phyloP scores from a whole-genome alignment of 2,113 vertebrate genomes.

The Neomonachus schauinslandi region DNA sequence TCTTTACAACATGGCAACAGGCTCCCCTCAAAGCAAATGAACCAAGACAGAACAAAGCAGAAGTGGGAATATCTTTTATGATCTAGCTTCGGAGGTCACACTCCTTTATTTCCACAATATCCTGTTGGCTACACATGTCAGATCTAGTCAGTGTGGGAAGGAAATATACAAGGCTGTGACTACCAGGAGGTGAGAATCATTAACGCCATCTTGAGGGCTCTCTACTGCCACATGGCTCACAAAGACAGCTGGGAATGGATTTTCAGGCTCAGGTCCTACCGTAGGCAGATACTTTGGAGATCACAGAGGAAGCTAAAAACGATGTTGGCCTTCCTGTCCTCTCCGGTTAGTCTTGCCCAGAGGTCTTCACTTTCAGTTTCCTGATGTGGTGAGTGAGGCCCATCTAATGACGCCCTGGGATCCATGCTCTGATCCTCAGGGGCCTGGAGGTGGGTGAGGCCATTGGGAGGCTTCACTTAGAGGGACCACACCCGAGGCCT shows the following conservation, averaged over 20 bases:
- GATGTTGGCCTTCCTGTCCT: neutral
- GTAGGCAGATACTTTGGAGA: neutral
- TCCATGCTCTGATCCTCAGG: neutral
- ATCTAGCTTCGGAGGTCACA: neutral
- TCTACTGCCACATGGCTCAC: neutral
- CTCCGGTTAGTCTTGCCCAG: neutral
- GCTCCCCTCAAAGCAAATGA: neutral
- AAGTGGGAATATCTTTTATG: neutral
- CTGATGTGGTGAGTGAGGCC: neutral
- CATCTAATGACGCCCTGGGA: neutral
- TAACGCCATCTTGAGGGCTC: neutral
- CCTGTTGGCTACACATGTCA: neutral
- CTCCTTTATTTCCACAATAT: neutral
- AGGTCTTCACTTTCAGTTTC: neutral
- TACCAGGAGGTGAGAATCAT: neutral
- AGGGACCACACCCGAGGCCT: neutral
- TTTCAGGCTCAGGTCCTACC: neutral
- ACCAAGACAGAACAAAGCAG: neutral
- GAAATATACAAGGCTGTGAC: neutral
- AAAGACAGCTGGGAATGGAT: neutral
- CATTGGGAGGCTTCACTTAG: neutral
- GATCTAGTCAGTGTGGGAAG: neutral
- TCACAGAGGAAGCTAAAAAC: neutral
- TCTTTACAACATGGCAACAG: neutral
- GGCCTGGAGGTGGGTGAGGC: neutral